A percentile compares a stretch with the other conserved stretches of the same genome.
phyloP scores from a whole-genome alignment of 2,888 invertebrate genomes.

The Neuroscelio doddi region DNA sequence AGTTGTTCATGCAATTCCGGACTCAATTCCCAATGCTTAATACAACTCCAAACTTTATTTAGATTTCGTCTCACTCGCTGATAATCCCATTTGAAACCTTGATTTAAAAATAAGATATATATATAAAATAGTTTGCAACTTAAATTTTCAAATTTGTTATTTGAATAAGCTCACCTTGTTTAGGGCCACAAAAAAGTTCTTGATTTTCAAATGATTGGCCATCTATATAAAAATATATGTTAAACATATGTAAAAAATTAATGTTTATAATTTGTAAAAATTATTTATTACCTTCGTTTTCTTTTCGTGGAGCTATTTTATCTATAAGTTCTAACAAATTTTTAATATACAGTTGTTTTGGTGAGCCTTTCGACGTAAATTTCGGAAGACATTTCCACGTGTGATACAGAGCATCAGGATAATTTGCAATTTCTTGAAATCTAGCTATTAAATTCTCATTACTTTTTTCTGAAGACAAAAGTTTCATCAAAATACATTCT shows the following conservation, averaged over 20 bases:
- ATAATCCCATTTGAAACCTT: constrained; percentile 77
- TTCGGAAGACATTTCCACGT: constrained; percentile 78
- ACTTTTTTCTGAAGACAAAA: constrained; percentile 78
- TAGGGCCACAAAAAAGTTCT: constrained; percentile 60
- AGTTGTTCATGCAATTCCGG: constrained; percentile 82
- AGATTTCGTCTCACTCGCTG: constrained; percentile 74
- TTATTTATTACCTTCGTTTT: constrained; percentile 69
- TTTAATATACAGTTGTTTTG: constrained; percentile 75
- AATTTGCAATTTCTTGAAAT: constrained; percentile 83
- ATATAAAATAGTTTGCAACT: too few species aligned
- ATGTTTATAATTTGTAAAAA: background rate
- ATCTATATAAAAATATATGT: constrained; percentile 43
- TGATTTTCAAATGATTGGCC: constrained; percentile 51
- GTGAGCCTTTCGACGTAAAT: constrained; percentile 76
- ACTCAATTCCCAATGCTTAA: constrained; percentile 83
- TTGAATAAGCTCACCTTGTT: constrained; percentile 53
- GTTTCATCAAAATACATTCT: constrained; percentile 78
- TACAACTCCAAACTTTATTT: constrained; percentile 84
- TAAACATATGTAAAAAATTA: background rate
- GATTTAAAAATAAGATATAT: too few species aligned
- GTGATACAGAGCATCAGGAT: constrained; percentile 83
- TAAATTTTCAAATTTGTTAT: too few species aligned
- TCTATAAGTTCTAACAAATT: constrained; percentile 79
- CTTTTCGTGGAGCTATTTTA: constrained; percentile 74
- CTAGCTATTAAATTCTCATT: constrained; percentile 78